Conservation (phyloP, 2,797 vertebrate genomes). For the Neostethus bicornis region DNA sequence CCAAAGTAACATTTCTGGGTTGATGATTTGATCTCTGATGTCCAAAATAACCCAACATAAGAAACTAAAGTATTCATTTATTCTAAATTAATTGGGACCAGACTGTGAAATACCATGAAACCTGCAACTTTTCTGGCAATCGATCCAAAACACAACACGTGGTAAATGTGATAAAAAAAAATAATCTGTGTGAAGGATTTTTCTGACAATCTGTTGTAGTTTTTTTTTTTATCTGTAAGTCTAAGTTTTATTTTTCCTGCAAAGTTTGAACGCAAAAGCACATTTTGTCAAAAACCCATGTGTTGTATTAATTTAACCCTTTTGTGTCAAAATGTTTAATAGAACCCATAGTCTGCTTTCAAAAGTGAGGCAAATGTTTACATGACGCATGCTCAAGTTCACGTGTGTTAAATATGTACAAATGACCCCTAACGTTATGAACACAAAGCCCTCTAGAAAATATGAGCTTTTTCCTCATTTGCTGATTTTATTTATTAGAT, state of each 20-base stretch:
- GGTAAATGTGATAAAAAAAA: constrained; percentile 1
- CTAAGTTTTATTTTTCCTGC: constrained; percentile 9
- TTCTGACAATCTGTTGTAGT: constrained; percentile 58
- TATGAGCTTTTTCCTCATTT: constrained; percentile 27
- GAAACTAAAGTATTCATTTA: constrained; percentile 10
- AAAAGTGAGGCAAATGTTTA: background rate
- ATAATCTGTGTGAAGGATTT: constrained; percentile 1
- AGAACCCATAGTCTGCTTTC: constrained; percentile 14
- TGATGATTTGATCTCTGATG: constrained; percentile 21
- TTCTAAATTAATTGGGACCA: background rate
- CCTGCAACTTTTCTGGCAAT: background rate
- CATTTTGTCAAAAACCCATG: constrained; percentile 34
- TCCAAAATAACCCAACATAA: constrained; percentile 1
- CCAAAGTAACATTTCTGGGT: constrained; percentile 33
- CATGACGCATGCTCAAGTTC: constrained; percentile 27
- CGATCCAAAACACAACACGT: background rate
- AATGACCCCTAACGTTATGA: constrained; percentile 25
- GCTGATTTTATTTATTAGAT: constrained; percentile 28
- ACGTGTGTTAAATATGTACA: constrained; percentile 39
- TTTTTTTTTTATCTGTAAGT: background rate
- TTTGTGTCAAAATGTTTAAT: constrained; percentile 46
- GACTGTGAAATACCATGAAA: constrained; percentile 11
- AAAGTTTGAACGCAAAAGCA: constrained; percentile 24
- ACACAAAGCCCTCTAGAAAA: constrained; percentile 20
- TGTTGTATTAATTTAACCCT: constrained; percentile 41